Conservation (phyloP, 1,140 invertebrate genomes). For the Zaprionus inermis region DNA sequence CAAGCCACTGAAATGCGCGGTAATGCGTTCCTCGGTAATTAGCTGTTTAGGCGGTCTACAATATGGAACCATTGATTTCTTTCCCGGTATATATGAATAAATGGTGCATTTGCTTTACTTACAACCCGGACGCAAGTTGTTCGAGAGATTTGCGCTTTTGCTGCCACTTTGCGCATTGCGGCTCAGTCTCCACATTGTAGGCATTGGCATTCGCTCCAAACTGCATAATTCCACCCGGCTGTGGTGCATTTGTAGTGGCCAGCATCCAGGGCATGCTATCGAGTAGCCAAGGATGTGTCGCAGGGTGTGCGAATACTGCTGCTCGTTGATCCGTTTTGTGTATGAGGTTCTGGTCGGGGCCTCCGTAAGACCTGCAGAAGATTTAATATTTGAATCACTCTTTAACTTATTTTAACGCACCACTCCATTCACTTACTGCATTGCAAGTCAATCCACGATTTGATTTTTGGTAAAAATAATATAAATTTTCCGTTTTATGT, state of each 20-base stretch:
- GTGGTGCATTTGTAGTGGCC: constrained; percentile 57
- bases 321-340: constrained; percentile 44
- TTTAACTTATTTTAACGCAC: not conserved
- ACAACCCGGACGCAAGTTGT: constrained; percentile 58
- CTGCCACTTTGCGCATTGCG: constrained; percentile 60
- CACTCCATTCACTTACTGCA: constrained; percentile 43
- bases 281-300: constrained; percentile 56
- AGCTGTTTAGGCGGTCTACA: constrained; percentile 88
- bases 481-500: not conserved
- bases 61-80: not conserved
- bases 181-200: constrained; percentile 40
- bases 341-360: constrained; percentile 28
- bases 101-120: constrained; percentile 17
- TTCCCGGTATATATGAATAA: not conserved
- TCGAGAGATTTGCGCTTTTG: constrained; percentile 67
- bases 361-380: constrained; percentile 45
- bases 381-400: not conserved
- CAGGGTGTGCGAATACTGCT: constrained; percentile 41
- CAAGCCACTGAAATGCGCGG: constrained; percentile 89
- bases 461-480: not conserved
- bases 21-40: constrained; percentile 93
- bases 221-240: constrained; percentile 71
- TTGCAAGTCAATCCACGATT: constrained; percentile 13
- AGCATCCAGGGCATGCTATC: constrained; percentile 70
- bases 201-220: constrained; percentile 57